phyloP scores from a whole-genome alignment of 2,797 vertebrate genomes.

The Enteromius paludinosus region DNA sequence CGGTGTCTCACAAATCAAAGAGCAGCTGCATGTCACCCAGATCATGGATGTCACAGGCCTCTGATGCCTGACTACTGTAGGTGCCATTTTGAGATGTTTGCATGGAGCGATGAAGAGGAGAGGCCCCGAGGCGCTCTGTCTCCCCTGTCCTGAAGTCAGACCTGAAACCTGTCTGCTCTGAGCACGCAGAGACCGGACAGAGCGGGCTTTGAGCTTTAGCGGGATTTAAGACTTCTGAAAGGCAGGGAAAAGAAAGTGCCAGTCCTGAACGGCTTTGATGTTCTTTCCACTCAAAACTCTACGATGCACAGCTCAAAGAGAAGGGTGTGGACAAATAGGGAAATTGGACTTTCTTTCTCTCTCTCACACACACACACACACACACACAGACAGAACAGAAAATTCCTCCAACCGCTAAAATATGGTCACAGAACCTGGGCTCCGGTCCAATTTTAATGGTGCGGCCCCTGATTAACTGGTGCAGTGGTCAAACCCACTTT shows the following conservation, averaged over 20 bases:
- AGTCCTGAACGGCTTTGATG: slow-evolving; percentile 48
- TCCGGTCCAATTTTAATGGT: slow-evolving; percentile 59
- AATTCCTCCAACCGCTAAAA: slow-evolving; percentile 28
- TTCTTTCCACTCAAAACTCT: slow-evolving; percentile 41
- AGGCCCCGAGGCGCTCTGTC: slow-evolving; percentile 33
- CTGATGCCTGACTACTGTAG: slow-evolving; percentile 42
- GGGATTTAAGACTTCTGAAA: slow-evolving; percentile 49
- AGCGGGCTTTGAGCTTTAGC: slow-evolving; percentile 48
- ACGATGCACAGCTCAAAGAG: slow-evolving; percentile 30
- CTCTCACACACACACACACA: slow-evolving; percentile 5
- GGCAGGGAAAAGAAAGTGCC: slow-evolving; percentile 43
- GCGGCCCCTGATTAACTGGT: slow-evolving; percentile 61
- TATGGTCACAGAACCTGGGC: slow-evolving; percentile 47
- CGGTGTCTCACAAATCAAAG: slow-evolving; percentile 27
- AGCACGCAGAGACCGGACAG: slow-evolving; percentile 27
- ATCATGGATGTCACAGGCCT: slow-evolving; percentile 16
- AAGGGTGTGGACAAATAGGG: slow-evolving; percentile 33
- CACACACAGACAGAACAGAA: not conserved
- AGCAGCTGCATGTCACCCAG: not conserved
- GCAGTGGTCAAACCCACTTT: slow-evolving; percentile 63
- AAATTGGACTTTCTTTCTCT: slow-evolving; percentile 17
- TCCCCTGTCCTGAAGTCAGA: slow-evolving; percentile 42
- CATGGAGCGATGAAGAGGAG: slow-evolving; percentile 22
- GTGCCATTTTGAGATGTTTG: slow-evolving; percentile 43
- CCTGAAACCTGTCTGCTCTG: slow-evolving; percentile 42